These are phyloP conservation scores for Malurus melanocephalus DNA, from an alignment of 2,113 vertebrate species.

Conservation along the genomic window DNA sequence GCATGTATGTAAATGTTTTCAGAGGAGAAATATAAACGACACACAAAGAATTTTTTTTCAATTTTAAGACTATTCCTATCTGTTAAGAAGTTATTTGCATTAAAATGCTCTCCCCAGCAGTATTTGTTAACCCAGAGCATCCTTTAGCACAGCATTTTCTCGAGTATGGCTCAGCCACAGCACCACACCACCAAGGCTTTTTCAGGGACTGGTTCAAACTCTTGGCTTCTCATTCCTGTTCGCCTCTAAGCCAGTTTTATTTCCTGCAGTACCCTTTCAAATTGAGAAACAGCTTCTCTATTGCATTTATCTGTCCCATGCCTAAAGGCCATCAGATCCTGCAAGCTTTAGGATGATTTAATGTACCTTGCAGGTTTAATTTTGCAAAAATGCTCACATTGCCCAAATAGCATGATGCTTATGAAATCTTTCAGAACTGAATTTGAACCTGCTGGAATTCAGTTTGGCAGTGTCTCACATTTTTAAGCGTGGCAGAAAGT, in stretches of 20 bases:
- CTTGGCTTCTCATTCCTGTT: not conserved
- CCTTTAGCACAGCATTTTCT: not conserved
- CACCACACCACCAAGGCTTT: not conserved
- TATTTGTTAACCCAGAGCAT: not conserved
- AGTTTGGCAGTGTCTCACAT: not conserved
- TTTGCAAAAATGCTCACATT: not conserved
- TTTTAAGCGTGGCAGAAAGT: not conserved
- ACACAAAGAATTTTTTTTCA: not conserved
- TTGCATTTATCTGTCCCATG: not conserved
- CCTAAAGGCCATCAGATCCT: not conserved
- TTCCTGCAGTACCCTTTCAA: not conserved
- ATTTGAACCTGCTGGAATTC: not conserved
- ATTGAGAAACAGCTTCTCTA: not conserved
- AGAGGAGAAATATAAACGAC: not conserved
- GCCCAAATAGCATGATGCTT: not conserved
- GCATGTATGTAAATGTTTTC: not conserved
- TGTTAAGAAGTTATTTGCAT: not conserved
- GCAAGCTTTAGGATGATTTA: not conserved
- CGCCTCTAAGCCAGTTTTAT: not conserved
- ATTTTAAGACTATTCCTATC: not conserved
- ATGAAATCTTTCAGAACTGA: not conserved
- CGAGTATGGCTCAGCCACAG: not conserved
- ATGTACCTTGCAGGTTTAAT: not conserved
- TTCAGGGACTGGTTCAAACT: not conserved
- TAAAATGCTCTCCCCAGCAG: not conserved